A percentile compares a stretch with the other conserved stretches of the same genome.
Conservation (phyloP, 2,797 vertebrate species). For the Gymnoscopelus braueri region DNA sequence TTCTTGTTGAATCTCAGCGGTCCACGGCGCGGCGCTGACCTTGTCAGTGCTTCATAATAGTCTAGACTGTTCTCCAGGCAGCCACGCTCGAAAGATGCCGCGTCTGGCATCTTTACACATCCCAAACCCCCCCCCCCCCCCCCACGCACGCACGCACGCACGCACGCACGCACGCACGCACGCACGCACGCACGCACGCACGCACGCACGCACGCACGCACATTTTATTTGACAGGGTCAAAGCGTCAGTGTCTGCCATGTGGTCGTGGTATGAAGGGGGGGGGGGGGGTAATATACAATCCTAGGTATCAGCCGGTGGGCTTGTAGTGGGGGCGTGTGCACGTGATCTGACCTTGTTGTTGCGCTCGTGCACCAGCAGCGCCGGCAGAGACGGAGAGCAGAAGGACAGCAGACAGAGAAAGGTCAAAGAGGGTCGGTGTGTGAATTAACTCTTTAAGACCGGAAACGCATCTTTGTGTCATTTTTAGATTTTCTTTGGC, state of each 20-base stretch:
- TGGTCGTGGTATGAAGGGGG: slow-evolving; percentile 4
- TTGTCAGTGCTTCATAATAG: slow-evolving; percentile 7
- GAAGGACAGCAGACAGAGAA: neutral
- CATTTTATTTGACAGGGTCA: slow-evolving; percentile 23
- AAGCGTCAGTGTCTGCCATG: neutral
- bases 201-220: neutral
- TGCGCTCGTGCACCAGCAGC: slow-evolving; percentile 13
- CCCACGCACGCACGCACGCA: neutral
- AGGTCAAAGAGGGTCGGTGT: neutral
- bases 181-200: neutral
- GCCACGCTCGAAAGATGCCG: neutral
- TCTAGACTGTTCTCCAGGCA: slow-evolving; percentile 1
- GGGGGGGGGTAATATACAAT: slow-evolving; percentile 7
- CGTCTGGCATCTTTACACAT: neutral
- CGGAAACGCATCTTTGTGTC: no score
- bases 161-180: neutral
- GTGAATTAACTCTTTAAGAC: no score
- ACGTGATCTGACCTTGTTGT: slow-evolving; percentile 16
- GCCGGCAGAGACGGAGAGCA: slow-evolving; percentile 14
- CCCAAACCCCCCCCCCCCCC: neutral
- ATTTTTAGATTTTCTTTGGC: no score
- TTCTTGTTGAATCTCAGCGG: slow-evolving; percentile 5
- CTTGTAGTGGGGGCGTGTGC: slow-evolving; percentile 7
- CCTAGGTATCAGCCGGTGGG: slow-evolving; percentile 17
- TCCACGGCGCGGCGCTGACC: neutral